Base-by-base conservation (phyloP, 1,140 invertebrate genomes). In the Drosophila sucinea region DNA sequence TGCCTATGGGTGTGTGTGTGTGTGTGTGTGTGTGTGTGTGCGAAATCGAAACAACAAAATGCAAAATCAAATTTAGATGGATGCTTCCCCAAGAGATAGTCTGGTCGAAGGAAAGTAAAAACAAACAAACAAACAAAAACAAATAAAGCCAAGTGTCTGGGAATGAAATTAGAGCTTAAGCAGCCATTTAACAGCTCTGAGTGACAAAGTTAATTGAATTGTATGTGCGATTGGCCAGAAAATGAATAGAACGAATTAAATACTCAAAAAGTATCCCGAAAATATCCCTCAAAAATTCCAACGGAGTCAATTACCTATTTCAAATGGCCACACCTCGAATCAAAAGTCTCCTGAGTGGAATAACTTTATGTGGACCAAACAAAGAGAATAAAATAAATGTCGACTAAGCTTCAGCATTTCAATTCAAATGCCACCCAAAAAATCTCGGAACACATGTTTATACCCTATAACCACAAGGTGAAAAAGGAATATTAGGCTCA, bases 361-460 rank as follows among this genome's bases (percentile, higher is more conserved):
- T 79, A 79, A 79, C 65, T 79, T 65, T 25, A 51, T 51, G 44
- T 51, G 7, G 44, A 27, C 44, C 44, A 27, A 27, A 51, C 44
- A 51, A 51, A 71, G 57, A 38, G 35, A 67, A 61, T 60, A 58
- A 27, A 72, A 79, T 73, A 75, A 74, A 78, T 71, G 56, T 70
- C 68, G 73, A 71, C 65, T 78, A 67, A 62, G 75, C 66, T 35
- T 29, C 60, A 27, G 71, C 67, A 74, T 64, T 76, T 79, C 73
- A 71, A 79, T 79, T 79, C 40, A 79, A 79, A 78, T 71, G 73
- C 68, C 44, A 41, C 38, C 38, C 64, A 60, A 67, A 27, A 71
- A 78, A 78, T 78, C 68, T 71, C 47, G 23, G 38, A 75, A 68
- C 76, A 79, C 68, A 79, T 78, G 68, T 78, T 78, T 8, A 51